Evolutionary conservation across 2,888 invertebrate genomes (phyloP).

Genomic region (Baronia brevicornis): DNA sequence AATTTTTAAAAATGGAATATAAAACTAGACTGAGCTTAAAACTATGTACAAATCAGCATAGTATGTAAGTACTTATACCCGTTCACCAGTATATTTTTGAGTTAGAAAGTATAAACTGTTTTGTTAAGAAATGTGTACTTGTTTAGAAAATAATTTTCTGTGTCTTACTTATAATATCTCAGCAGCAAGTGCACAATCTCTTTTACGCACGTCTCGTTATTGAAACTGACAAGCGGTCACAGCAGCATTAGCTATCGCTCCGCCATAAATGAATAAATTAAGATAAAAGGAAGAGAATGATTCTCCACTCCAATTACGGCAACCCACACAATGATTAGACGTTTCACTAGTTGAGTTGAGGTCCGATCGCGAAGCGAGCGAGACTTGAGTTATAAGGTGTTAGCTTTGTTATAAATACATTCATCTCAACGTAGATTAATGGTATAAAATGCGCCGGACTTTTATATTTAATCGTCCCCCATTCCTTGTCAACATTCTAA

Average conservation of each 20-base stretch:
- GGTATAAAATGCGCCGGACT: conserved; percentile 52
- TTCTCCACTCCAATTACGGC: conserved; percentile 66
- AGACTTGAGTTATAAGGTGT: conserved; percentile 65
- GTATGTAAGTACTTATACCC: too few species aligned
- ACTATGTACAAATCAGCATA: too few species aligned
- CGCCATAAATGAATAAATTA: conserved; percentile 67
- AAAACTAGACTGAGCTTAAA: too few species aligned
- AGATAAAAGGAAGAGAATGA: conserved; percentile 64
- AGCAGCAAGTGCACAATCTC: conserved; percentile 46
- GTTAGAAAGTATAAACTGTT: too few species aligned
- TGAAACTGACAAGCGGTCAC: conserved; percentile 67
- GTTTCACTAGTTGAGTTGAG: conserved; percentile 55
- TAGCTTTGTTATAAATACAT: conserved; percentile 70
- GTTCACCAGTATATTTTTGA: too few species aligned
- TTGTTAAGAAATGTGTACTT: too few species aligned
- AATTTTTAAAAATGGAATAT: too few species aligned
- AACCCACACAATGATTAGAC: conserved; percentile 71
- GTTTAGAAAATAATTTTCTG: conserved; percentile 14
- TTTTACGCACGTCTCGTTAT: conserved; percentile 52
- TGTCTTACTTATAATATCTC: conserved; percentile 20
- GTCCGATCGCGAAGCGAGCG: conserved; percentile 43
- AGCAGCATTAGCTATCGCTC: conserved; percentile 63
- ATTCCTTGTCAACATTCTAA: conserved; percentile 68
- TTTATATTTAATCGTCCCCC: conserved; percentile 60
- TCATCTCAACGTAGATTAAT: conserved; percentile 67